phyloP scores from a whole-genome alignment of 2,113 vertebrate genomes.

The Urocynchramus pylzowi region DNA sequence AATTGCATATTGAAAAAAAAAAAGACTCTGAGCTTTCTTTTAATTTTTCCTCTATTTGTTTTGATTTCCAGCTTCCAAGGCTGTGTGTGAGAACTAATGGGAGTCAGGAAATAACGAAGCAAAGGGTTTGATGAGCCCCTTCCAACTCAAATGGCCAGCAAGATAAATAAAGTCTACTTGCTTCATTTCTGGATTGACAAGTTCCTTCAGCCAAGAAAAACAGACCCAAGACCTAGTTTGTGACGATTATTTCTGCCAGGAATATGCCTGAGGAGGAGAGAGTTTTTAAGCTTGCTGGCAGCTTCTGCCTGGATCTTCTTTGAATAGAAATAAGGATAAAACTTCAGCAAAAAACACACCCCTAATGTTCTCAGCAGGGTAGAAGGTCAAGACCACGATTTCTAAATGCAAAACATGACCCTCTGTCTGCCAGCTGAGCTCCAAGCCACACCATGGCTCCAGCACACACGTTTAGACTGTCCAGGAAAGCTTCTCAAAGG shows the following conservation, averaged over 20 bases:
- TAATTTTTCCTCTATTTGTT: not conserved
- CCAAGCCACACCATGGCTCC: not conserved
- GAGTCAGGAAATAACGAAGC: not conserved
- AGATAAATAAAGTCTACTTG: not conserved
- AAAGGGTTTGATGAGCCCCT: not conserved
- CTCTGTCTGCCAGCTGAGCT: not conserved
- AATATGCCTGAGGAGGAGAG: not conserved
- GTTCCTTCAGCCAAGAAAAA: conserved; percentile 29
- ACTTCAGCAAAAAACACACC: not conserved
- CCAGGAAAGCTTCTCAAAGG: not conserved
- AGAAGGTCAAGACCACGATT: not conserved
- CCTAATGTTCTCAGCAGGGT: not conserved
- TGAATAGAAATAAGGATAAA: not conserved
- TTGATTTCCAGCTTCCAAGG: not conserved
- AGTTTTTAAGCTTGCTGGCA: not conserved
- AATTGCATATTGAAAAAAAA: not conserved
- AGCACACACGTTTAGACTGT: rapidly evolving
- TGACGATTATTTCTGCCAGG: not conserved
- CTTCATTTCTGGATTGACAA: not conserved
- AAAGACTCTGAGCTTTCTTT: not conserved
- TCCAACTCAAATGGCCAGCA: not conserved
- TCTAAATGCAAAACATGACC: not conserved
- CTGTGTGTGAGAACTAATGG: not conserved
- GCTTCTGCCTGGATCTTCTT: not conserved
- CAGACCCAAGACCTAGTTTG: not conserved